Percentiles rank a stretch among this genome's conserved stretches.
Conservation (phyloP, 1,140 invertebrate genomes). For the Batillaria attramentaria region DNA sequence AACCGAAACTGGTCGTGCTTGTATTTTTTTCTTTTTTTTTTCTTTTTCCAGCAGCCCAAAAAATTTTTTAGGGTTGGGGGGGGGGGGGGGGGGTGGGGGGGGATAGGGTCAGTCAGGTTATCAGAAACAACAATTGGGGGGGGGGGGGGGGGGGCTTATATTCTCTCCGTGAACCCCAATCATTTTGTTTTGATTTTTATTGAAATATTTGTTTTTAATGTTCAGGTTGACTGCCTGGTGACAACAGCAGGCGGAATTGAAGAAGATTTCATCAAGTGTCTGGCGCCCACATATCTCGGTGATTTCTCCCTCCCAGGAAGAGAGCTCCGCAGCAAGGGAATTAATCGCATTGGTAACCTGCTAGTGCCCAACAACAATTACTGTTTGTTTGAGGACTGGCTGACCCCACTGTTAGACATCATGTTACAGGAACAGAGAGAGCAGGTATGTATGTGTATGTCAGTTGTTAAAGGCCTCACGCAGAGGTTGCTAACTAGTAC, state of each 20-base stretch:
- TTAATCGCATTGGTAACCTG: slow-evolving; percentile 98
- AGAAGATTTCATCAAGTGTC: slow-evolving; percentile 99
- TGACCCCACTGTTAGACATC: slow-evolving; percentile 93
- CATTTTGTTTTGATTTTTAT: too few species aligned
- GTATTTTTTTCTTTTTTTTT: too few species aligned
- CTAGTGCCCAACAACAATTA: slow-evolving; percentile 99
- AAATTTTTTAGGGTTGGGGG: too few species aligned
- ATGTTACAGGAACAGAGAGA: slow-evolving; percentile 91
- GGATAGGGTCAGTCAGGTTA: too few species aligned
- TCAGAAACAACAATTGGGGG: not conserved
- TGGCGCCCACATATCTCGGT: slow-evolving; percentile 94
- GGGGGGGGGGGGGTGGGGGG: too few species aligned
- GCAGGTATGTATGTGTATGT: slow-evolving; percentile 51
- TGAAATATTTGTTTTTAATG: too few species aligned
- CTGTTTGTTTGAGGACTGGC: slow-evolving; percentile 98
- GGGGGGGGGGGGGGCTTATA: too few species aligned
- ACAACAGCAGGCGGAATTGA: slow-evolving; percentile 98
- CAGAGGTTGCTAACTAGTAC: too few species aligned
- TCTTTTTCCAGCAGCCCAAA: too few species aligned
- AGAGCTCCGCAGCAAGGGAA: slow-evolving; percentile 85
- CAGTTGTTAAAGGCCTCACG: too few species aligned
- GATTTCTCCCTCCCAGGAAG: slow-evolving; percentile 87
- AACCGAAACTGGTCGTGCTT: too few species aligned
- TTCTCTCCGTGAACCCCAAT: too few species aligned
- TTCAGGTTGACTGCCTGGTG: slow-evolving; percentile 94